Evolutionary conservation across 2,797 vertebrate species (phyloP), one percentile per base, ranked within the genome.

Genomic region (Huso huso): DNA sequence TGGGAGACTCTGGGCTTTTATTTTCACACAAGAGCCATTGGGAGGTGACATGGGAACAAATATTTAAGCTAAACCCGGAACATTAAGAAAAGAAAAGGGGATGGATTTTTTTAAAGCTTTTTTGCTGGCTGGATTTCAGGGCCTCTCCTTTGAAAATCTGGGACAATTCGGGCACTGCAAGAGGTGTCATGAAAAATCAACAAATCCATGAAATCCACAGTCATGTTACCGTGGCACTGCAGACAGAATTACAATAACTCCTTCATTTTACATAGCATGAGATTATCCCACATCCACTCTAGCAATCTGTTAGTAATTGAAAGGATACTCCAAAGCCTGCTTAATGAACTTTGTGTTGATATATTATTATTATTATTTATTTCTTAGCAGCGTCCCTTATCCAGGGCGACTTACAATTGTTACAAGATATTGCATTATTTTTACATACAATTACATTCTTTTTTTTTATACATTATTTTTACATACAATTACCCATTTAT

Each of bases 261-360:
- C 80, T 81, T 81, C 68, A 73, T 76, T 6, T 69, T 57, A 82
- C 85, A 87, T 83, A 77, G 89, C 89, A 90, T 89, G 88, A 88
- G 88, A 85, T 87, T 84, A 89, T 82, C 78, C n/a, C n/a, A 82
- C 75, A 75, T 82, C 79, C 69, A 72, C 62, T 82, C 68, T 67
- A 70, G 63, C 68, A 18, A 55, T 58, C 10, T 74, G 75, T n/a
- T 9, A 55, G 52, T 86, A 85, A 85, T 87, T 84, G 83, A 79
- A 78, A 75, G 85, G 77, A 80, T 84, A 84, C 81, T 88, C 83
- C 85, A 84, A 87, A 87, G 85, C 84, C 79, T 85, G 79, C 83
- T 82, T 76, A 80, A 83, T 67, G 70, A 70, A 59, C 60, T 68
- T 74, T 61, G 18, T 79, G 81, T 71, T 48, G 69, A 71, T 73